Conservation (phyloP, 2,797 vertebrate genomes). For the Premnoplex brunnescens region DNA sequence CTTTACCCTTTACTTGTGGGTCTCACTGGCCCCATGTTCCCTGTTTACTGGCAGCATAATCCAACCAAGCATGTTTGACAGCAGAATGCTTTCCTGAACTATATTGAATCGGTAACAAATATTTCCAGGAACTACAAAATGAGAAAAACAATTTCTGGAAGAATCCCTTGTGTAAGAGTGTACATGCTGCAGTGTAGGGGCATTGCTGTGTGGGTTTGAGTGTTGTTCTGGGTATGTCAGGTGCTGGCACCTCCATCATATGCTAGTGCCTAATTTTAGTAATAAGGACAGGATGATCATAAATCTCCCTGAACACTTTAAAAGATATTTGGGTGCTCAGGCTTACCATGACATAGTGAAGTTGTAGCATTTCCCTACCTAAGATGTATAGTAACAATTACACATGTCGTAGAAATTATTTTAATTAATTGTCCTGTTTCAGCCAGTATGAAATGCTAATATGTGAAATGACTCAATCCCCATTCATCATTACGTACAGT, state of each 20-base stretch:
- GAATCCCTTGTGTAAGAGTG: not conserved
- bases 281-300: not conserved
- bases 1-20: not conserved
- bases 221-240: not conserved
- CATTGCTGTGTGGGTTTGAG: not conserved
- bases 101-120: not conserved
- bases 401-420: not conserved
- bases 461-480: not conserved
- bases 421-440: not conserved
- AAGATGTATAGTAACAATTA: not conserved
- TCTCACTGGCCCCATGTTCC: not conserved
- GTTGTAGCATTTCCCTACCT: not conserved
- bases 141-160: not conserved
- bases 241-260: not conserved
- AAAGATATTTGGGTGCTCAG: not conserved
- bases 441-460: not conserved
- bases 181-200: accelerated
- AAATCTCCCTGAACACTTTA: not conserved
- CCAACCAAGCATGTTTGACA: not conserved
- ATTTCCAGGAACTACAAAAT: not conserved
- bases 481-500: not conserved
- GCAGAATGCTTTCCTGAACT: not conserved
- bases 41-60: not conserved
- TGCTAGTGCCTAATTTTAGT: not conserved
- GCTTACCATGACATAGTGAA: not conserved